These are phyloP conservation scores for Barypeithes pellucidus DNA, from an alignment of 2,888 invertebrate genomes.

Conservation along the genomic window DNA sequence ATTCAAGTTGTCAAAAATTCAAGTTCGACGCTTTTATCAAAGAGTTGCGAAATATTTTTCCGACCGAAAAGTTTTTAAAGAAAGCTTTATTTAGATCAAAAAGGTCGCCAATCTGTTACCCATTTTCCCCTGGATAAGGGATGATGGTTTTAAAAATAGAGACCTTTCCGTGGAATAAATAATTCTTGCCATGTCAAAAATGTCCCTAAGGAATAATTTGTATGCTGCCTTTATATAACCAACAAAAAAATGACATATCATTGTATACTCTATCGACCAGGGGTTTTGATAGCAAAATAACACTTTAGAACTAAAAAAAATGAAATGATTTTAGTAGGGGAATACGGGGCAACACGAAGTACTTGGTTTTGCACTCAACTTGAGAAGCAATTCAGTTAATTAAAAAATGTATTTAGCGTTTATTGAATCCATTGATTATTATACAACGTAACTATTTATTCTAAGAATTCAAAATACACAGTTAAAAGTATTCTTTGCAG, in stretches of 20 bases:
- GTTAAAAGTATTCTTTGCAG: no score
- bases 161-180: conserved; percentile 1
- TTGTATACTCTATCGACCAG: background rate
- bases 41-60: conserved; percentile 9
- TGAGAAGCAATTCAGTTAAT: no score
- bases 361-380: no score
- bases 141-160: conserved; percentile 9
- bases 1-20: conserved; percentile 11
- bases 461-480: no score
- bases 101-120: conserved; percentile 1
- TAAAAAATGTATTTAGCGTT: no score
- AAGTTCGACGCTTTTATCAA: background rate
- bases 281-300: background rate
- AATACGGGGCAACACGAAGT: no score
- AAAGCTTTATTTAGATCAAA: conserved; percentile 14
- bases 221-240: background rate
- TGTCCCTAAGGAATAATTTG: background rate
- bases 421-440: no score
- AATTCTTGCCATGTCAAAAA: background rate
- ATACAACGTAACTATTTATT: no score
- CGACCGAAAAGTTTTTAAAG: conserved; percentile 19
- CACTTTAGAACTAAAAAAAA: no score
- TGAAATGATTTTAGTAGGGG: no score
- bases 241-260: background rate
- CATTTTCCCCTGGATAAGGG: conserved; percentile 7